Conservation (phyloP, 2,113 vertebrate genomes). For the Holacanthus passer region DNA sequence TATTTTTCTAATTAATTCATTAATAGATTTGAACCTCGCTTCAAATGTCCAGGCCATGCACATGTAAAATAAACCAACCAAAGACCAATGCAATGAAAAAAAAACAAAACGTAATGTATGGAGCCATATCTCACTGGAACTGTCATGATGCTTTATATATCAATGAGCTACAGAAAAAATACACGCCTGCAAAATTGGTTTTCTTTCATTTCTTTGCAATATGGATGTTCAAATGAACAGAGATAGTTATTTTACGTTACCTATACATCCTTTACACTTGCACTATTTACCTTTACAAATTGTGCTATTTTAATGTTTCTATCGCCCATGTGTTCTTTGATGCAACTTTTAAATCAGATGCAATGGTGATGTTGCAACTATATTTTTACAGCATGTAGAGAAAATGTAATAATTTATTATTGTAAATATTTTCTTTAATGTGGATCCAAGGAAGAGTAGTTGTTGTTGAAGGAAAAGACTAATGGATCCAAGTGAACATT, state of each 20-base stretch:
- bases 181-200: not conserved
- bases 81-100: not conserved
- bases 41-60: not conserved
- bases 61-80: not conserved
- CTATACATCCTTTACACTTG: too few species aligned
- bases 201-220: not conserved
- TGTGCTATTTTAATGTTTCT: too few species aligned
- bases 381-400: not conserved
- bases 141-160: not conserved
- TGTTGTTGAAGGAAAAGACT: not conserved
- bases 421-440: not conserved
- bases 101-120: not conserved
- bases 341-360: not conserved
- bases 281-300: too few species aligned
- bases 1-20: not conserved
- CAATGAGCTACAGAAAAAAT: not conserved
- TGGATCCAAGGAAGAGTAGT: not conserved
- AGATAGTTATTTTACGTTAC: too few species aligned
- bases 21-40: not conserved
- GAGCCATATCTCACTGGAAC: not conserved
- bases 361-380: not conserved
- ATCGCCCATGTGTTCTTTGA: not conserved
- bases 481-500: not conserved
- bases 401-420: not conserved
- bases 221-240: not conserved